These are phyloP conservation scores for Meiosimyza decipiens DNA, from an alignment of 2,888 invertebrate species.

Conservation along the genomic window DNA sequence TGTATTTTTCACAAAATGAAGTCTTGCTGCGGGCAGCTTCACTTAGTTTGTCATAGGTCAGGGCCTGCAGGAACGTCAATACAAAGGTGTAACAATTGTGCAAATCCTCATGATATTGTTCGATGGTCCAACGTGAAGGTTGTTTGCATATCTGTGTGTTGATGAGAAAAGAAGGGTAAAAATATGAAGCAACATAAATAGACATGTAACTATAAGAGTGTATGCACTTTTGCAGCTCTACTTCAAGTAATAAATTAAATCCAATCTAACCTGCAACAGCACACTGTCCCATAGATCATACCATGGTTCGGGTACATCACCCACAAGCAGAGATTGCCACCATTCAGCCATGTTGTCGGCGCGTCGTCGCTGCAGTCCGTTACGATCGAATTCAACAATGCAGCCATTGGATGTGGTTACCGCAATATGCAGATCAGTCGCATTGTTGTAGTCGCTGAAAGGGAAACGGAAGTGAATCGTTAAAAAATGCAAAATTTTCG, in stretches of 20 bases:
- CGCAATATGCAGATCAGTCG: conserved; percentile 90
- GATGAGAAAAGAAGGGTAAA: conserved; percentile 1
- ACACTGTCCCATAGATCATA: conserved; percentile 78
- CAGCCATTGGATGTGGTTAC: conserved; percentile 84
- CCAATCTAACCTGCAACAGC: conserved; percentile 70
- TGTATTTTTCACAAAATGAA: conserved; percentile 82
- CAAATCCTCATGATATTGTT: conserved; percentile 78
- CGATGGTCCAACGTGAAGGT: conserved; percentile 71
- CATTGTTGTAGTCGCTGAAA: conserved; percentile 81
- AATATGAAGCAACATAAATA: not conserved
- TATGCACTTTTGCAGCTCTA: not conserved
- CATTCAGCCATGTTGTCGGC: conserved; percentile 67
- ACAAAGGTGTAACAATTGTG: conserved; percentile 92
- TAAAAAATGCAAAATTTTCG: conserved; percentile 13
- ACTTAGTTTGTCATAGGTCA: conserved; percentile 78
- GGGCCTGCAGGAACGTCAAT: conserved; percentile 78
- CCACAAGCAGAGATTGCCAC: conserved; percentile 78
- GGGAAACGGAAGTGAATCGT: conserved; percentile 13
- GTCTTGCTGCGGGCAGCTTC: conserved; percentile 74
- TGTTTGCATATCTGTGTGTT: conserved; percentile 59
- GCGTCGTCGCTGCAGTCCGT: conserved; percentile 73
- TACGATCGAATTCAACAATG: conserved; percentile 86
- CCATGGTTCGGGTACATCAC: conserved; percentile 75
- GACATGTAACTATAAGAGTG: not conserved
- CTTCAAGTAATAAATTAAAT: not conserved